These are phyloP conservation scores for Mnemiopsis leidyi DNA, from an alignment of 37 sponge, comb jelly and placozoan species.

Conservation along the genomic window DNA sequence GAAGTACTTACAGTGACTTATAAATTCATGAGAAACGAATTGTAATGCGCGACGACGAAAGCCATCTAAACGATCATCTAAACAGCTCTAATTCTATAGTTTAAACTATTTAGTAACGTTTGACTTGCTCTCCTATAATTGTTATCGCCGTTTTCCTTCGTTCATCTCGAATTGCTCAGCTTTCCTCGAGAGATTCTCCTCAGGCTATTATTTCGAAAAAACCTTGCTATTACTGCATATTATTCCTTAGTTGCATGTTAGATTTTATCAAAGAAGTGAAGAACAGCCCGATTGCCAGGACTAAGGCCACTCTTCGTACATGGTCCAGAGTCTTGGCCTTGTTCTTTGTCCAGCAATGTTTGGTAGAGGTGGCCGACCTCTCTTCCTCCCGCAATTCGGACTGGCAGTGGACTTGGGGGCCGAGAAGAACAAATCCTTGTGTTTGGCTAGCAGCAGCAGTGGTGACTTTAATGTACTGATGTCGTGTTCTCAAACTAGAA, in stretches of 20 bases:
- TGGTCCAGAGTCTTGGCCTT: background rate
- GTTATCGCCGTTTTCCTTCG: too few species aligned
- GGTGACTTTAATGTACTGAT: background rate
- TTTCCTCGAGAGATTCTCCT: too few species aligned
- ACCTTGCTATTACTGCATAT: too few species aligned
- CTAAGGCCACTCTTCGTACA: too few species aligned
- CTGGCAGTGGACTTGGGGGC: background rate
- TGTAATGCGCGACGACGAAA: background rate
- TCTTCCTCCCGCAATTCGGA: background rate
- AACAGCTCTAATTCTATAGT: background rate
- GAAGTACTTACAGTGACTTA: too few species aligned
- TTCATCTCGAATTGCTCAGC: too few species aligned
- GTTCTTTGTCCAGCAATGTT: background rate
- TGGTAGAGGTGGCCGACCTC: background rate
- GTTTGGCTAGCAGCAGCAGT: background rate
- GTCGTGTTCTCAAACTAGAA: background rate
- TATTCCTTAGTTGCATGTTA: too few species aligned
- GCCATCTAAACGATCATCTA: background rate
- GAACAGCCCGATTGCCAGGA: too few species aligned
- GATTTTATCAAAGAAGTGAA: too few species aligned
- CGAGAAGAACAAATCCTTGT: background rate
- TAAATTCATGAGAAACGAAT: background rate
- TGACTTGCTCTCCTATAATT: too few species aligned
- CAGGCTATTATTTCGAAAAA: too few species aligned
- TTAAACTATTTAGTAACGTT: background rate